These are phyloP conservation scores for Cosmia pyralina DNA, from an alignment of 2,888 invertebrate species.

Conservation along the genomic window DNA sequence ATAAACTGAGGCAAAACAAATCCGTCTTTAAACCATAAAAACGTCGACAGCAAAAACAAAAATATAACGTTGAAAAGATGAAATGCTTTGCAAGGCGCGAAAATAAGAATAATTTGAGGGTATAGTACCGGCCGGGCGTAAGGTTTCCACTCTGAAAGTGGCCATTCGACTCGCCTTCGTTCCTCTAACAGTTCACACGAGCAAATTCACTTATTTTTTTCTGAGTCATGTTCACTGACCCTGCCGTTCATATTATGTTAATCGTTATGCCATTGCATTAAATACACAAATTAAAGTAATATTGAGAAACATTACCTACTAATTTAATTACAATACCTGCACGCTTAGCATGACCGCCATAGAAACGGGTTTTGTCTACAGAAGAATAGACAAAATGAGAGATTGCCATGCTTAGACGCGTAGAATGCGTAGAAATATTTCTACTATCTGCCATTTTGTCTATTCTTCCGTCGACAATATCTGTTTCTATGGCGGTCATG, in stretches of 20 bases:
- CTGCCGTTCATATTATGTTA: conserved; percentile 34
- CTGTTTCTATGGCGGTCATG: no score
- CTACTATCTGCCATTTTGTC: no score
- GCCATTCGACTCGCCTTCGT: conserved; percentile 73
- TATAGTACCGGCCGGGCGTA: conserved; percentile 70
- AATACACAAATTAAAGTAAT: conserved; percentile 1
- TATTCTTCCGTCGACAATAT: no score
- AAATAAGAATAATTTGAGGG: conserved; percentile 78
- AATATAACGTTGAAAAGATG: conserved; percentile 71
- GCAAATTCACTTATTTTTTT: conserved; percentile 59
- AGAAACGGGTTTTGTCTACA: no score
- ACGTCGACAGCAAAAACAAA: conserved; percentile 74
- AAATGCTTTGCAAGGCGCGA: conserved; percentile 73
- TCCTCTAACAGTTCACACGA: conserved; percentile 66
- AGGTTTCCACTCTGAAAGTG: conserved; percentile 75
- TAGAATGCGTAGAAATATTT: no score
- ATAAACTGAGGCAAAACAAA: conserved; percentile 70
- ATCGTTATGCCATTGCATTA: conserved; percentile 10
- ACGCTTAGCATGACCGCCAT: no score
- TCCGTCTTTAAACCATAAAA: conserved; percentile 73
- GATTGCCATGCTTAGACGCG: no score
- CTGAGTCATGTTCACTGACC: conserved; percentile 55
- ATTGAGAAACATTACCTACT: neutral
- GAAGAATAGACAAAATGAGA: no score
- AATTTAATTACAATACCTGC: neutral